Evolutionary conservation across 2,113 vertebrate species (phyloP).

Genomic region (Tragelaphus buxtoni): DNA sequence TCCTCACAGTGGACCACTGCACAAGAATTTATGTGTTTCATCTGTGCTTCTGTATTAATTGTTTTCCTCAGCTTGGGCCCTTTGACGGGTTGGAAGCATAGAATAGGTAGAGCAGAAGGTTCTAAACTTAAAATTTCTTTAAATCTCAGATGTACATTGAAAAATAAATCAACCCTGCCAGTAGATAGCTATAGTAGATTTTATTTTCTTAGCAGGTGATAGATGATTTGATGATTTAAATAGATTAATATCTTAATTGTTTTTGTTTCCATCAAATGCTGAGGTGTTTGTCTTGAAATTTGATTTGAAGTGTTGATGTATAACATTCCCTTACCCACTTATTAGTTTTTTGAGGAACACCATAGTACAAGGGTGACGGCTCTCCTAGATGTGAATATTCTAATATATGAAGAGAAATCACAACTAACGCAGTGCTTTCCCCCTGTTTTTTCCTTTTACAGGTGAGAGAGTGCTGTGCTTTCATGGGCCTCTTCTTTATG

Average conservation of each 20-base stretch:
- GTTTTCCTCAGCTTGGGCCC: background rate
- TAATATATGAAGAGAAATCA: background rate
- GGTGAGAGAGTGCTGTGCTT: constrained; percentile 99
- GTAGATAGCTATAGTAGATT: background rate
- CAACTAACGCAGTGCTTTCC: background rate
- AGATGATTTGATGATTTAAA: background rate
- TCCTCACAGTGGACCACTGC: background rate
- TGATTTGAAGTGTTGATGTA: background rate
- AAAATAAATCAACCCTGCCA: background rate
- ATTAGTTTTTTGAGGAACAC: background rate
- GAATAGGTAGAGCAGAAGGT: background rate
- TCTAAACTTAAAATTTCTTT: background rate
- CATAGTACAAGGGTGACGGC: background rate
- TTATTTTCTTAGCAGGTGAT: background rate
- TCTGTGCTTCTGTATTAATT: background rate
- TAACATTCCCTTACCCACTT: background rate
- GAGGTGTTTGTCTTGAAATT: background rate
- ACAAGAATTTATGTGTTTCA: background rate
- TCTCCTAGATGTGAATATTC: background rate
- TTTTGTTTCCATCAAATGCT: background rate
- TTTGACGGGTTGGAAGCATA: background rate
- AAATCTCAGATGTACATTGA: background rate
- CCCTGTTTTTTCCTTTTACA: constrained; percentile 68
- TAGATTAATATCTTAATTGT: background rate
- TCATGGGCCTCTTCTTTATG: constrained; percentile 99